Evolutionary conservation across 2,797 vertebrate genomes (phyloP), one percentile per base, ranked within the genome.

Genomic region (Anas flavirostris): DNA sequence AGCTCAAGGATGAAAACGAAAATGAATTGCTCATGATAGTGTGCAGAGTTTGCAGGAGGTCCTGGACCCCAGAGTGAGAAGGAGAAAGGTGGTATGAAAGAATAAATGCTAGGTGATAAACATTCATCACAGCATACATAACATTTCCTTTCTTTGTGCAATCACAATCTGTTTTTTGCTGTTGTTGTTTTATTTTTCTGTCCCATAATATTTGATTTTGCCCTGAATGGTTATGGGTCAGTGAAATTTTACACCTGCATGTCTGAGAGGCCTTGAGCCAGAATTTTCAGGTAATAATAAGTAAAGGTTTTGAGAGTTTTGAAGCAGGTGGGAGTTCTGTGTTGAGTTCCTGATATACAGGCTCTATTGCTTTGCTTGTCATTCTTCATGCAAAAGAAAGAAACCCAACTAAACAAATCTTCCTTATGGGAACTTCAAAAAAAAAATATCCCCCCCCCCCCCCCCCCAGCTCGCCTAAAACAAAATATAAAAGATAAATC

Each of bases 221-320:
- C 16, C 22, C 39, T 56, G 43, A 67, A 33, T 70, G 29, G 46
- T 73, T 82, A 43, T 33, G 7, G 10, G 18, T n/a, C 55, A 93
- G 94, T 92, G 96, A 94, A 96, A 91, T 87, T 92, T 31, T 88
- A 76, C 95, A 96, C 75, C 95, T 96, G 95, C 81, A 31, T 12
- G 22, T 63, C n/a, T 70, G 39, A 86, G 64, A 85, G 89, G 48
- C 96, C 95, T 96, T 96, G 95, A 93, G 48, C 56, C 18, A 10
- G 46, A 9, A 22, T 82, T 91, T 91, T 92, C 59, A 67, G 75
- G 81, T 91, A 82, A 67, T 55, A 43, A 28, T 5, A 90, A 55
- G 85, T 64, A 79, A 39, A 87, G 23, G 63, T n/a, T n/a, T n/a
- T 5, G 12, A 88, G 63, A 73, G 50, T 86, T 86, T 55, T 90